These are phyloP conservation scores for Pogonophryne albipinna DNA, from an alignment of 2,797 vertebrate genomes.

Conservation along the genomic window DNA sequence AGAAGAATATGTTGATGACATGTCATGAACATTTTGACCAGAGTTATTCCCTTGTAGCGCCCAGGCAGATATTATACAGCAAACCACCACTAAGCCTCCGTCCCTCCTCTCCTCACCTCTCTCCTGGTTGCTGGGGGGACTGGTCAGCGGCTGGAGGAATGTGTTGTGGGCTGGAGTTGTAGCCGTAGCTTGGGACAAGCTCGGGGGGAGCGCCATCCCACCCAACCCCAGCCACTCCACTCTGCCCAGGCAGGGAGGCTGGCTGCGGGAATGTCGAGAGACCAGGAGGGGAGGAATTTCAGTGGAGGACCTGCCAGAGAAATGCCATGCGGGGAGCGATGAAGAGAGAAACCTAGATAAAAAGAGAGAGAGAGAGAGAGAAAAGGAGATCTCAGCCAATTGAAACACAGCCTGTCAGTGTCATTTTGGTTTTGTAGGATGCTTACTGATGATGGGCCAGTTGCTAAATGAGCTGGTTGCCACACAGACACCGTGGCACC, in stretches of 20 bases:
- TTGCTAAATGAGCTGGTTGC: slow-evolving; percentile 72
- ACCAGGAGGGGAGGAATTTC: slow-evolving; percentile 83
- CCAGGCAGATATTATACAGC: slow-evolving; percentile 36
- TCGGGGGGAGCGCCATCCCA: slow-evolving; percentile 62
- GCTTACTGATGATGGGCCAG: slow-evolving; percentile 80
- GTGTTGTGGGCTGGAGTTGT: slow-evolving; percentile 72
- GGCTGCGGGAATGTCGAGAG: slow-evolving; percentile 83
- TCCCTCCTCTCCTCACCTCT: slow-evolving; percentile 73
- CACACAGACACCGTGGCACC: slow-evolving; percentile 75
- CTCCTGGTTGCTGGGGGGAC: slow-evolving; percentile 84
- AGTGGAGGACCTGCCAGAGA: slow-evolving; percentile 84
- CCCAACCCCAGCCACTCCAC: slow-evolving; percentile 65
- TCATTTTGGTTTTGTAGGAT: slow-evolving; percentile 71
- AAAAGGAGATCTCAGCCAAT: slow-evolving; percentile 69
- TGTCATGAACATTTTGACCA: neutral
- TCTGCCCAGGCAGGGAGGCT: slow-evolving; percentile 78
- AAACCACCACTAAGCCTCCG: slow-evolving; percentile 45
- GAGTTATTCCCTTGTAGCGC: neutral
- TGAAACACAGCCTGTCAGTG: slow-evolving; percentile 79
- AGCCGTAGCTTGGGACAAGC: slow-evolving; percentile 72
- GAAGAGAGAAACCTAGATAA: slow-evolving; percentile 79
- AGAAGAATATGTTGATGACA: neutral
- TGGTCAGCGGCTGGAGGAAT: slow-evolving; percentile 79
- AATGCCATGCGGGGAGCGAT: slow-evolving; percentile 84
- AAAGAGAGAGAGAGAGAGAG: slow-evolving; percentile 15